phyloP scores from a whole-genome alignment of 1,140 invertebrate genomes.

The Sitobion miscanthi region DNA sequence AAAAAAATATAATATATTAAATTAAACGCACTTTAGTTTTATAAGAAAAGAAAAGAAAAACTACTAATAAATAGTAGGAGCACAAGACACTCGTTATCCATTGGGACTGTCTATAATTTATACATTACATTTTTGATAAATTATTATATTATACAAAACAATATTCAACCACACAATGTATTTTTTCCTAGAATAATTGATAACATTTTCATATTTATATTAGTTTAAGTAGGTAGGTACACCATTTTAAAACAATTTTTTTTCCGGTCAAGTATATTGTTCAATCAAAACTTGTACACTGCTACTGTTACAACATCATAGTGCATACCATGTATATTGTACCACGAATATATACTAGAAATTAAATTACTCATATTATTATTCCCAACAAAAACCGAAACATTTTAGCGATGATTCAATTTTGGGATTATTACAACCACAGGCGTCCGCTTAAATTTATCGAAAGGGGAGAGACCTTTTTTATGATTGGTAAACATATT shows the following conservation, averaged over 20 bases:
- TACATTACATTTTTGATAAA: too few relatives aligned
- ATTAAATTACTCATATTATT: not conserved
- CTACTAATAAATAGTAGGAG: too few relatives aligned
- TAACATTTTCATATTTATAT: not conserved
- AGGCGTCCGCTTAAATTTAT: conserved; percentile 16
- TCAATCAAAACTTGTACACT: not conserved
- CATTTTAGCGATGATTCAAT: conserved; percentile 9
- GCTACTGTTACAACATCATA: not conserved
- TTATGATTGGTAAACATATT: conserved; percentile 26
- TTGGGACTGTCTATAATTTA: too few relatives aligned
- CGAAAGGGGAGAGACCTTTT: not conserved
- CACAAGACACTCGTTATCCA: too few relatives aligned
- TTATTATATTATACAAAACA: too few relatives aligned
- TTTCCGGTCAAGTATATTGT: not conserved
- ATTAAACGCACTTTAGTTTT: not conserved
- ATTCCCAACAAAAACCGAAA: not conserved
- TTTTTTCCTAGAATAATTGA: not conserved
- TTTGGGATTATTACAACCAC: conserved; percentile 16
- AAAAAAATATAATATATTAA: not conserved
- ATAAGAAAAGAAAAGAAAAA: not conserved
- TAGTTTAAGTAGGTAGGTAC: not conserved
- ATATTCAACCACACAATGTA: too few relatives aligned
- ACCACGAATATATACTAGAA: not conserved
- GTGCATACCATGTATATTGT: not conserved
- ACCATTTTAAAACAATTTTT: not conserved